phyloP scores from a whole-genome alignment of 2,888 invertebrate species.

The Mythimna vitellina region DNA sequence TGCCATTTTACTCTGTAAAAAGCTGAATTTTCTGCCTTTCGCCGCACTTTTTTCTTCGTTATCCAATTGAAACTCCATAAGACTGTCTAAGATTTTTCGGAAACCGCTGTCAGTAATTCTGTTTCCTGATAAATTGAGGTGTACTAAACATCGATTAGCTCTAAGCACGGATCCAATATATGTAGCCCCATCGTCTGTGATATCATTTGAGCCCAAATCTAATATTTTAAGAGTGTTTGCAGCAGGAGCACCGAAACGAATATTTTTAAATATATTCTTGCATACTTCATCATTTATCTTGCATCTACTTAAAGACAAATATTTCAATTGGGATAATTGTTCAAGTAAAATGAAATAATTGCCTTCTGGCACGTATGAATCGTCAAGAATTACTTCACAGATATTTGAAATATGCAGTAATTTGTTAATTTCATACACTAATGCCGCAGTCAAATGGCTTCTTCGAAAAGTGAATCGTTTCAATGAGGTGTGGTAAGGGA shows the following conservation, averaged over 20 bases:
- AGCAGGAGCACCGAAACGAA: constrained; percentile 59
- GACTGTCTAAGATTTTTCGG: constrained; percentile 65
- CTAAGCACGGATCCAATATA: constrained; percentile 70
- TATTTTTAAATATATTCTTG: constrained; percentile 66
- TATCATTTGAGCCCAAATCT: constrained; percentile 74
- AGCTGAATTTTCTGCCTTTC: constrained; percentile 59
- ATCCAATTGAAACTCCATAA: constrained; percentile 72
- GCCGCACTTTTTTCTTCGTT: constrained; percentile 62
- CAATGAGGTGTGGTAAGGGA: constrained; percentile 74
- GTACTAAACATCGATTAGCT: constrained; percentile 73
- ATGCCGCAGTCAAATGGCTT: constrained; percentile 57
- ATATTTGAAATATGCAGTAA: constrained; percentile 75
- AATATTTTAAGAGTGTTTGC: constrained; percentile 67
- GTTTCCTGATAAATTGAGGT: constrained; percentile 78
- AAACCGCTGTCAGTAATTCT: constrained; percentile 73
- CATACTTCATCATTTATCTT: constrained; percentile 69
- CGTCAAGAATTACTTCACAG: constrained; percentile 77
- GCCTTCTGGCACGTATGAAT: constrained; percentile 68
- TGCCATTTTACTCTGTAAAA: constrained; percentile 57
- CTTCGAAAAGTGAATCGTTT: constrained; percentile 69
- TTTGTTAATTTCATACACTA: constrained; percentile 71
- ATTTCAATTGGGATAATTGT: constrained; percentile 67
- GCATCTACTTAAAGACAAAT: constrained; percentile 76
- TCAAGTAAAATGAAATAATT: constrained; percentile 74
- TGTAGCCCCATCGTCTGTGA: constrained; percentile 73